These are phyloP conservation scores for Paratrypauchen microcephalus DNA, from an alignment of 2,797 vertebrate species.

Conservation along the genomic window DNA sequence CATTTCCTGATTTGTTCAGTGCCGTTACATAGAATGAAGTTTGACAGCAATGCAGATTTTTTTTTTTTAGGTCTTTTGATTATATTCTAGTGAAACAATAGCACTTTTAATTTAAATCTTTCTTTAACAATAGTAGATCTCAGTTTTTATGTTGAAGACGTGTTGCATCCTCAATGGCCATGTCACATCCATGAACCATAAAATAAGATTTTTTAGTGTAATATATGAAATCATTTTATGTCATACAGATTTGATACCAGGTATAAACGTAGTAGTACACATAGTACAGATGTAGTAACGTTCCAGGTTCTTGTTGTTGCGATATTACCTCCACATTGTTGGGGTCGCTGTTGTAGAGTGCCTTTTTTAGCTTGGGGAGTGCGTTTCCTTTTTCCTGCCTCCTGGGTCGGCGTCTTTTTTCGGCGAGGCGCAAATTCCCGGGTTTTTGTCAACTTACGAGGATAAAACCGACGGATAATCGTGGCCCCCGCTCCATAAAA, in stretches of 20 bases:
- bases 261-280: not conserved
- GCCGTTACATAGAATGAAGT: not conserved
- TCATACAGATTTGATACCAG: not conserved
- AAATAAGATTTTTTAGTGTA: not conserved
- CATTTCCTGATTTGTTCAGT: not conserved
- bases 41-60: not conserved
- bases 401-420: constrained; percentile 3
- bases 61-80: not conserved
- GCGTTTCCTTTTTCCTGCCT: constrained; percentile 5
- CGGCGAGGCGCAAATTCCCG: not conserved
- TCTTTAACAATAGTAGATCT: not conserved
- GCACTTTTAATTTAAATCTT: not conserved
- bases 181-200: not conserved
- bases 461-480: not conserved
- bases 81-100: not conserved
- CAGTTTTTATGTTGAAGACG: too few species aligned
- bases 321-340: not conserved
- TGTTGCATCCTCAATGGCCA: not conserved
- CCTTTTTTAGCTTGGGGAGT: not conserved
- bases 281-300: too few species aligned
- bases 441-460: not conserved
- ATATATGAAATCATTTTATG: too few species aligned
- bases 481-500: not conserved
- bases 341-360: not conserved
- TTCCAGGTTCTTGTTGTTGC: not conserved